Evolutionary conservation across 1,140 invertebrate species (phyloP).

Genomic region (Lepidurus packardi): DNA sequence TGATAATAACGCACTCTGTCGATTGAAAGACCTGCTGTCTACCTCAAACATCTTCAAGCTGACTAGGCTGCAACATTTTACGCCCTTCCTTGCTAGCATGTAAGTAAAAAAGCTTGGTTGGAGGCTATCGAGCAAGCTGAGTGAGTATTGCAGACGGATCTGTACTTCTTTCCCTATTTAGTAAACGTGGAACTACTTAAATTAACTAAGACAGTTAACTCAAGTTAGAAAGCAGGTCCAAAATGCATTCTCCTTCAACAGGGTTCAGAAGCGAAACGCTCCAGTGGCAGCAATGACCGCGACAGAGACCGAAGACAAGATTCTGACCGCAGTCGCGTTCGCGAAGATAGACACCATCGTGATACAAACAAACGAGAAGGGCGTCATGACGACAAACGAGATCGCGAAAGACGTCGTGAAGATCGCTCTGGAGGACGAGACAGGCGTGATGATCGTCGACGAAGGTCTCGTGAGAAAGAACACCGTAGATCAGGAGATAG

Average conservation of each 20-base stretch:
- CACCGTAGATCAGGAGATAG: not conserved
- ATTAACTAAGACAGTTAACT: not conserved
- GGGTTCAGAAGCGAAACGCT: not conserved
- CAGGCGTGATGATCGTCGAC: not conserved
- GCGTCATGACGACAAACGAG: not conserved
- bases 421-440: not conserved
- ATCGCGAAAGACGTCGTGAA: not conserved
- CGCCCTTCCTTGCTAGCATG: not conserved
- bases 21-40: conserved; percentile 18
- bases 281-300: not conserved
- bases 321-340: not conserved
- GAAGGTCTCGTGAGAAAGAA: not conserved
- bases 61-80: conserved; percentile 5
- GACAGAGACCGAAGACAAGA: not conserved
- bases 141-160: conserved; percentile 5
- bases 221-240: not conserved
- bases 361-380: not conserved
- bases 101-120: not conserved
- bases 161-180: not conserved
- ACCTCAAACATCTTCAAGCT: conserved; percentile 3
- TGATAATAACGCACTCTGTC: conserved; percentile 19
- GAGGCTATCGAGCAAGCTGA: not conserved
- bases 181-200: not conserved
- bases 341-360: not conserved
- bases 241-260: not conserved